phyloP scores from a whole-genome alignment of 2,888 invertebrate genomes.

The Malachius bipustulatus region DNA sequence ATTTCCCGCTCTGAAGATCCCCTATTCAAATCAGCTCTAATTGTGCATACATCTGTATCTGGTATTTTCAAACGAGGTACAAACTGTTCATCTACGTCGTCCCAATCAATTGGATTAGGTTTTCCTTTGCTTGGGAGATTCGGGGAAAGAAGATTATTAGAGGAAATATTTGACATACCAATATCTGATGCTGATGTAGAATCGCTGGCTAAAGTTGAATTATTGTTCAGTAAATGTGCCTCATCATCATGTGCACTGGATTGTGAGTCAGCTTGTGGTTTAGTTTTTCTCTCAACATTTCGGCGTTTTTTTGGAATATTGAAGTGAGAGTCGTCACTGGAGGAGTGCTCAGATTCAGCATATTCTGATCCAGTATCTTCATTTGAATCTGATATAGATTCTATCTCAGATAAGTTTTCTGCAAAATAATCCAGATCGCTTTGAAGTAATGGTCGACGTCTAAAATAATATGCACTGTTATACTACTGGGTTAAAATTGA shows the following conservation, averaged over 20 bases:
- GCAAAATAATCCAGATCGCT: background rate
- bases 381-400: background rate
- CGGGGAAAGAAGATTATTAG: background rate
- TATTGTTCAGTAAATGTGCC: too few relatives aligned
- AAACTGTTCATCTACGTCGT: background rate
- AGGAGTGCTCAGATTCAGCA: background rate
- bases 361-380: background rate
- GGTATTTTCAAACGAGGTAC: slow-evolving; percentile 1
- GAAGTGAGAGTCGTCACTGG: background rate
- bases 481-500: slow-evolving; percentile 1
- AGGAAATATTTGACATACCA: too few relatives aligned
- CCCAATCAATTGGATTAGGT: slow-evolving; percentile 1
- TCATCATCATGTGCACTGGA: too few relatives aligned
- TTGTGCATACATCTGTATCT: background rate
- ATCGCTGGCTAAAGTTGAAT: too few relatives aligned
- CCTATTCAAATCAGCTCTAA: slow-evolving; percentile 1
- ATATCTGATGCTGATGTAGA: too few relatives aligned
- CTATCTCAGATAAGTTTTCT: background rate
- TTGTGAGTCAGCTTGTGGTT: slow-evolving; percentile 1
- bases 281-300: background rate
- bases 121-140: background rate
- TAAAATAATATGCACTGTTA: background rate
- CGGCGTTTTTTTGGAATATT: too few relatives aligned
- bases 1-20: background rate
- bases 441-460: background rate